phyloP scores from a whole-genome alignment of 2,888 invertebrate genomes.

The Leucophora obtusa region DNA sequence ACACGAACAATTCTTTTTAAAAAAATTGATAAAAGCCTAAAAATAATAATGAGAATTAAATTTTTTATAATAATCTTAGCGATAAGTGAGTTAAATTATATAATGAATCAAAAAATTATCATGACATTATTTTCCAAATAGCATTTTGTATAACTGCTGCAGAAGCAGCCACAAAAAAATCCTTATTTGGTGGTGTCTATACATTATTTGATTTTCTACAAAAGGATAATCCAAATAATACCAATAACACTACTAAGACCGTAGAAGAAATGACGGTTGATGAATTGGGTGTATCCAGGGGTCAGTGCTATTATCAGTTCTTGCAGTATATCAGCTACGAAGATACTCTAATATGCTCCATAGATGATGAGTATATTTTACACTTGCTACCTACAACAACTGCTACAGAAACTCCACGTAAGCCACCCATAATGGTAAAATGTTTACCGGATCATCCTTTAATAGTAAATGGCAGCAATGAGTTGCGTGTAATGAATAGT shows the following conservation, averaged over 20 bases:
- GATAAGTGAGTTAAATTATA: neutral
- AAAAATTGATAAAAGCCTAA: too few species aligned
- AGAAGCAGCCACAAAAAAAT: slow-evolving; percentile 29
- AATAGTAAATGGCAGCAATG: slow-evolving; percentile 62
- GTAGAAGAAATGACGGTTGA: slow-evolving; percentile 63
- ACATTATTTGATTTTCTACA: slow-evolving; percentile 59
- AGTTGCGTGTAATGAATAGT: slow-evolving; percentile 72
- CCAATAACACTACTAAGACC: slow-evolving; percentile 64
- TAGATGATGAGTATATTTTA: slow-evolving; percentile 71
- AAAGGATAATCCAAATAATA: slow-evolving; percentile 47
- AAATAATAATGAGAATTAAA: neutral
- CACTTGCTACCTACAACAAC: slow-evolving; percentile 68
- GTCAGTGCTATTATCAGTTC: slow-evolving; percentile 73
- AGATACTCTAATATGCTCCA: slow-evolving; percentile 69
- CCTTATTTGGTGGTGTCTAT: slow-evolving; percentile 39
- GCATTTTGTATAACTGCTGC: slow-evolving; percentile 9
- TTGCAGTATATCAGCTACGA: slow-evolving; percentile 70
- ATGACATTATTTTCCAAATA: neutral
- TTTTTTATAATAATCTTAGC: neutral
- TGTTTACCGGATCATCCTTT: slow-evolving; percentile 70
- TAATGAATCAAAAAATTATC: neutral
- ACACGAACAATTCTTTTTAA: too few species aligned
- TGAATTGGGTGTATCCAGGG: slow-evolving; percentile 69
- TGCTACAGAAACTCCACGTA: slow-evolving; percentile 61
- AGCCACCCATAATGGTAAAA: slow-evolving; percentile 74